Evolutionary conservation across 2,888 invertebrate species (phyloP), one percentile per base, ranked within the genome.

Genomic region (Plagodis dolabraria): DNA sequence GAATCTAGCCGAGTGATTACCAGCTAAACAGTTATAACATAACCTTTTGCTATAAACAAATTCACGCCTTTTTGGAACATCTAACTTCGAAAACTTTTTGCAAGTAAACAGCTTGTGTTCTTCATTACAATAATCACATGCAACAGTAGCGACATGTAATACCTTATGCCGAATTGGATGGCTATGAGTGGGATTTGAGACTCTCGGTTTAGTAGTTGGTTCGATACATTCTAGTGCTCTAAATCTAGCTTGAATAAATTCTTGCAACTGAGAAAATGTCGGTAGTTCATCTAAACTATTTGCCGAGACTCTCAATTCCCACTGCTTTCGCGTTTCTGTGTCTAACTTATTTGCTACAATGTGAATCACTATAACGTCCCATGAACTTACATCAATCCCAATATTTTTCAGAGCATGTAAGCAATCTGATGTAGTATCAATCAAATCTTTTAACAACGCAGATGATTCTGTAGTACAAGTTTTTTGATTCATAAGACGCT

Each of bases 31-130:
- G 38, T 38, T 38, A 9, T 2, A 38, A 38, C 38, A 38, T 38
- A 38, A 38, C 0, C 38, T 1, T 2, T 5, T 38, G 5, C 5
- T 38, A 5, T 38, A 38, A 1, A 38, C 38, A 38, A 38, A 38
- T 0, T 38, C 38, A 38, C 38, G 92, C 8, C 74, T 2, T 5
- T 36, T 36, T 0, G 4, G 0, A 4, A 7, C 0, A 36, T 7
- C 8, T 36, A 36, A 8, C 33, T 22, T 45, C 7, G 42, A 8
- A 42, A 42, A 42, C 5, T 42, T 5, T 42, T 42, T 42, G 42
- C 42, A 42, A 0, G 42, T 6, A 42, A 2, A 42, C 42, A 42
- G 1, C 7, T 42, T 42, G n/a, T 42, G 42, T 2, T 42, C 42
- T 0, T 7, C 5, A 2, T 0, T 5, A 42, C 10, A 42, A 10